Evolutionary conservation across 2,113 vertebrate genomes (phyloP).

Genomic region (Daphoenositta chrysoptera): DNA sequence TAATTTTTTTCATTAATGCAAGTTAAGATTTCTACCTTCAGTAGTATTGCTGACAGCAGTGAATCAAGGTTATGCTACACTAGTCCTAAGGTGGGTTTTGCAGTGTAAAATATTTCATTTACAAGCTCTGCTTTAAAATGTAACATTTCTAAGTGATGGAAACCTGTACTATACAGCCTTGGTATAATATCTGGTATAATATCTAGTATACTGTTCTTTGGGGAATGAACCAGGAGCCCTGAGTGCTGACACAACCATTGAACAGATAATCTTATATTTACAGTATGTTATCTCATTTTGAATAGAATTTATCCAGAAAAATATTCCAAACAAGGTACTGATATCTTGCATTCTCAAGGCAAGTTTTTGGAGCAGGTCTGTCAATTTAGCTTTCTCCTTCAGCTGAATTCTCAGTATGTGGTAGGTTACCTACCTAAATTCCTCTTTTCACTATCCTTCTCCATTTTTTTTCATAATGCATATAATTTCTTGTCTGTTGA

Average conservation of each 20-base stretch:
- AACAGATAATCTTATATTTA: constrained; percentile 11
- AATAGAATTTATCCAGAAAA: constrained; percentile 37
- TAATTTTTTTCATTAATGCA: background rate
- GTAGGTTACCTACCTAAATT: background rate
- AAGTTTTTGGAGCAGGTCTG: background rate
- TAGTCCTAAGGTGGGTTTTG: background rate
- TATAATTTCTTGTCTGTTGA: background rate
- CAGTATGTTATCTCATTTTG: constrained; percentile 19
- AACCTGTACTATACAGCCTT: background rate
- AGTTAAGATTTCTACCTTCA: background rate
- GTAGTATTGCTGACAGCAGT: background rate
- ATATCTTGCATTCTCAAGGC: background rate
- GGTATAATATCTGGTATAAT: constrained; percentile 46
- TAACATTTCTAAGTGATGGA: constrained; percentile 36
- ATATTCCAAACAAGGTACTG: background rate
- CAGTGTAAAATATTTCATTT: constrained; percentile 49
- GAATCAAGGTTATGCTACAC: background rate
- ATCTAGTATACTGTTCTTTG: background rate
- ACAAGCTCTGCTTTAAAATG: constrained; percentile 38
- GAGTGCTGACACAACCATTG: background rate
- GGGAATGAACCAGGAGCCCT: constrained; percentile 24
- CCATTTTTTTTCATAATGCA: background rate
- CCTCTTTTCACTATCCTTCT: background rate
- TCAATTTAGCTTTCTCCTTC: background rate
- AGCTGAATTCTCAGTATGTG: background rate